phyloP scores from a whole-genome alignment of 1,140 invertebrate genomes.

The Scaptodrosophila lebanonensis region DNA sequence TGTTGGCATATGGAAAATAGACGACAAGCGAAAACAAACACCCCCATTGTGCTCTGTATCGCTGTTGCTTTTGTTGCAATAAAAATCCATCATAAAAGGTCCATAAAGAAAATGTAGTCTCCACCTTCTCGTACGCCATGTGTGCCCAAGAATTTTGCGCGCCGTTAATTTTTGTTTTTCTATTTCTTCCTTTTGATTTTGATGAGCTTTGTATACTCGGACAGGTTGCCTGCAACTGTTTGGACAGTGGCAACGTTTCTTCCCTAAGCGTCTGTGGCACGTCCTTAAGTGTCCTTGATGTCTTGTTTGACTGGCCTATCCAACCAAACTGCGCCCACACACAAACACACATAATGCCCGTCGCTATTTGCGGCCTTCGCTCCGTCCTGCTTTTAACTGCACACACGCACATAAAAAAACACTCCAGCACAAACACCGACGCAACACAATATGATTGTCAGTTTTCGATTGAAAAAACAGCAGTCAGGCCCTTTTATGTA shows the following conservation, averaged over 20 bases:
- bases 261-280: constrained; percentile 30
- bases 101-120: constrained; percentile 55
- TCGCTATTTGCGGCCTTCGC: too few relatives aligned
- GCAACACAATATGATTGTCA: constrained; percentile 2
- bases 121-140: constrained; percentile 21
- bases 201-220: constrained; percentile 47
- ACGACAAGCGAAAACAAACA: too few relatives aligned
- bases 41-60: too few relatives aligned
- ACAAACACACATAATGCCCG: background rate
- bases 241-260: background rate
- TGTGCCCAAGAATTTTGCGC: constrained; percentile 50
- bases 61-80: constrained; percentile 32
- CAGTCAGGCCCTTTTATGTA: background rate
- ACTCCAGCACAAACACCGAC: background rate
- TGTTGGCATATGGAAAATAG: too few relatives aligned
- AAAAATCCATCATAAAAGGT: constrained; percentile 65
- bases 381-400: too few relatives aligned
- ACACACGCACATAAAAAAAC: too few relatives aligned
- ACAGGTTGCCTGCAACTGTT: constrained; percentile 31
- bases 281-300: constrained; percentile 51
- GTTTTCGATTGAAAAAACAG: constrained; percentile 21
- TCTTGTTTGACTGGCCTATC: constrained; percentile 32
- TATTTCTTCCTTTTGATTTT: background rate
- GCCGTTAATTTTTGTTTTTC: constrained; percentile 54
- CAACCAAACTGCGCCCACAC: constrained; percentile 13